These are phyloP conservation scores for Alouatta palliata DNA, from an alignment of 2,113 vertebrate species.

Conservation along the genomic window DNA sequence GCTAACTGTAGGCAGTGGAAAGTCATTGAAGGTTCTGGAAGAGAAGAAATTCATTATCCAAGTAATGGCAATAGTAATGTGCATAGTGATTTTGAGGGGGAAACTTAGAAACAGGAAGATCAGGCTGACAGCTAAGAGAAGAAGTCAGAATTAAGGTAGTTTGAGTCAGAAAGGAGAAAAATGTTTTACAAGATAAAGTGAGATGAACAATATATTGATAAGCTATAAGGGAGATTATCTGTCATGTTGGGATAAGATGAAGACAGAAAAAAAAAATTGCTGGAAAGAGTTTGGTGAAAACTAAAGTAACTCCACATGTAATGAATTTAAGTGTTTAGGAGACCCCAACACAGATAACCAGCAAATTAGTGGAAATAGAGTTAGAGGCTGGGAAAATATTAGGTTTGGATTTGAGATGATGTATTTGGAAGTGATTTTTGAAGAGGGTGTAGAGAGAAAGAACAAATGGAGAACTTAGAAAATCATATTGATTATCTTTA, in stretches of 20 bases:
- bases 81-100: not conserved
- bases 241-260: not conserved
- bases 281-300: not conserved
- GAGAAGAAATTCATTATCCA: not conserved
- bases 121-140: not conserved
- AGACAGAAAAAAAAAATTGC: not conserved
- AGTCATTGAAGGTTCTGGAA: not conserved
- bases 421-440: not conserved
- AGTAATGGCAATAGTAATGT: too few relatives aligned
- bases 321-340: not conserved
- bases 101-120: not conserved
- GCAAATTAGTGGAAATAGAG: not conserved
- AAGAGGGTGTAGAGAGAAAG: not conserved
- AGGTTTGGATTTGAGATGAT: not conserved
- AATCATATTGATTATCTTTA: not conserved
- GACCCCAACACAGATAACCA: not conserved
- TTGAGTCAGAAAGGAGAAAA: not conserved
- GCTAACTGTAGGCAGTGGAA: not conserved
- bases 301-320: not conserved
- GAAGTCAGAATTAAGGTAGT: not conserved
- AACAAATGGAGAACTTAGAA: not conserved
- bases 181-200: not conserved
- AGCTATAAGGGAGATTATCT: not conserved
- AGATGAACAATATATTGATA: rapidly evolving
- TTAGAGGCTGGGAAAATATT: not conserved